A percentile compares a stretch with the other conserved stretches of the same genome.
Conservation (phyloP, 1,140 invertebrate genomes). For the Parapsyche elsis region DNA sequence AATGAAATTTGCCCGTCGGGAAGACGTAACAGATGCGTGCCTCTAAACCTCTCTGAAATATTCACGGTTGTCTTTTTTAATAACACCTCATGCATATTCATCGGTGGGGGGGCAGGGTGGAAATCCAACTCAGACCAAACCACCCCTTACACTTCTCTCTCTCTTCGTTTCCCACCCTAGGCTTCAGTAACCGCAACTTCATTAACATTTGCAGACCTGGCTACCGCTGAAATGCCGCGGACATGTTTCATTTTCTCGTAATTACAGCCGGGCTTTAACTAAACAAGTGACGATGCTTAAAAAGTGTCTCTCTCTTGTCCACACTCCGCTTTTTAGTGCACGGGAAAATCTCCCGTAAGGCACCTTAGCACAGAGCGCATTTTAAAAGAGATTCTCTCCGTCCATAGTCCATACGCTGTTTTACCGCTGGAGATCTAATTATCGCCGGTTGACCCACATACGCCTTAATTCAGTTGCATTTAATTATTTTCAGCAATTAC, state of each 20-base stretch:
- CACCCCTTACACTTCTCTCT: not conserved
- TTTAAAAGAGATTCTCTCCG: not conserved
- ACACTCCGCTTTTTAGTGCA: not conserved
- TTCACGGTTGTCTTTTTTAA: slow-evolving; percentile 36
- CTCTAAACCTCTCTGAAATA: slow-evolving; percentile 13
- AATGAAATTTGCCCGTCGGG: slow-evolving; percentile 25
- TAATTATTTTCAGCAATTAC: slow-evolving; percentile 31
- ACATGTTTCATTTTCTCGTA: slow-evolving; percentile 35
- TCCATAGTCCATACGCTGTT: not conserved
- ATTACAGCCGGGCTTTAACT: slow-evolving; percentile 28
- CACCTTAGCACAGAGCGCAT: not conserved
- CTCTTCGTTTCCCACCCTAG: not conserved
- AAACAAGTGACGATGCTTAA: not conserved
- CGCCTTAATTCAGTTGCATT: slow-evolving; percentile 30
- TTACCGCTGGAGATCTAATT: not conserved
- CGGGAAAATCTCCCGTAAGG: not conserved
- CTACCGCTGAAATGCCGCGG: not conserved
- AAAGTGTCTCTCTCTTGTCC: not conserved
- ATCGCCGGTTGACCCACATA: not conserved
- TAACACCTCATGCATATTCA: slow-evolving; percentile 36
- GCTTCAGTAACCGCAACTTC: slow-evolving; percentile 11
- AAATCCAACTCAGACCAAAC: too few relatives aligned
- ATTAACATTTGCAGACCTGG: slow-evolving; percentile 32
- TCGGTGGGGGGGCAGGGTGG: not conserved
- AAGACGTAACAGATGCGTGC: slow-evolving; percentile 26